Conservation (phyloP, 1,140 invertebrate species). For the Drosophila nikananu region DNA sequence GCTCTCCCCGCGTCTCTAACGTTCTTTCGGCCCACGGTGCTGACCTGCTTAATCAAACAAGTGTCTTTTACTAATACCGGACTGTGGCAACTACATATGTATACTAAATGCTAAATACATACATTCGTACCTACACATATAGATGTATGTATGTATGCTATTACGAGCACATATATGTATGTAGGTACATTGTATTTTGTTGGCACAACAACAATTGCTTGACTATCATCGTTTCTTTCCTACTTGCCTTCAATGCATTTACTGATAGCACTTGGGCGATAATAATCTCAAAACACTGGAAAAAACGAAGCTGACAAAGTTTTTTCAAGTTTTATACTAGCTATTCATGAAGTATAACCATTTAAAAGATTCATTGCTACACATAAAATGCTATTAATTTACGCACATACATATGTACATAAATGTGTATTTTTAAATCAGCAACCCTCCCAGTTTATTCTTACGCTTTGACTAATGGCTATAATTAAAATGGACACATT, state of each 20-base stretch:
- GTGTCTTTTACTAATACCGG: conserved; percentile 62
- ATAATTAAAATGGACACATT: neutral
- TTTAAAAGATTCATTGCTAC: neutral
- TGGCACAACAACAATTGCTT: conserved; percentile 64
- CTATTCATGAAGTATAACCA: neutral
- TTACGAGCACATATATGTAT: neutral
- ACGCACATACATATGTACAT: neutral
- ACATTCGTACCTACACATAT: neutral
- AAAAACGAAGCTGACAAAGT: neutral
- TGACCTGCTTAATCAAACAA: conserved; percentile 75
- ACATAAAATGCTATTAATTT: neutral
- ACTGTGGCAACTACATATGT: conserved; percentile 22
- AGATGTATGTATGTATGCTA: neutral
- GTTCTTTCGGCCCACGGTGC: conserved; percentile 16
- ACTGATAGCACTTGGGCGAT: conserved; percentile 46
- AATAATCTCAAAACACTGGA: conserved; percentile 30
- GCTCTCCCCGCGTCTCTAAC: conserved; percentile 13
- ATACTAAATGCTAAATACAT: conserved; percentile 36
- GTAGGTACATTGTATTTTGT: conserved; percentile 29
- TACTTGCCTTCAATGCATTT: conserved; percentile 29
- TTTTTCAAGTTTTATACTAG: neutral
- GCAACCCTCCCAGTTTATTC: neutral
- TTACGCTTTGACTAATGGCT: neutral
- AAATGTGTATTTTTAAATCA: neutral
- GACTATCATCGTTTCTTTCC: conserved; percentile 37